Evolutionary conservation across 2,888 invertebrate genomes (phyloP).

Genomic region (Cosmorhoe ocellata): DNA sequence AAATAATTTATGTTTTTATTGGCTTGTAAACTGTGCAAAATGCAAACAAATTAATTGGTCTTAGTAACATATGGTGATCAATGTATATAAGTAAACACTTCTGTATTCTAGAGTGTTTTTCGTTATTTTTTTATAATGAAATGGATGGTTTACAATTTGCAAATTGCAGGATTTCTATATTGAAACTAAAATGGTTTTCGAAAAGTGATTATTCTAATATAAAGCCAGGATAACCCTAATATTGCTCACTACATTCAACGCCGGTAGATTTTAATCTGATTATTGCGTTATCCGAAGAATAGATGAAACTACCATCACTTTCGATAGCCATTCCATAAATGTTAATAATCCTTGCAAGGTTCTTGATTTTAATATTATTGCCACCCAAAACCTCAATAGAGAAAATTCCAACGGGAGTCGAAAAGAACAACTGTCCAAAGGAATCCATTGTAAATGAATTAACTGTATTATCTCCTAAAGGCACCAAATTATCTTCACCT

Average conservation of each 20-base stretch:
- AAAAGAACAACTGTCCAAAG: conserved; percentile 43
- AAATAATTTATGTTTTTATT: too few relatives aligned
- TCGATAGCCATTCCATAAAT: conserved; percentile 43
- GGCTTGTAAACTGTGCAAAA: too few relatives aligned
- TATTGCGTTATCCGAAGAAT: conserved; percentile 39
- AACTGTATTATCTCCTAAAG: conserved; percentile 30
- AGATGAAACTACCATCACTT: conserved; percentile 42
- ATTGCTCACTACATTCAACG: conserved; percentile 26
- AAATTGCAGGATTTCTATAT: too few relatives aligned
- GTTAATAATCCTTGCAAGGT: conserved; percentile 31
- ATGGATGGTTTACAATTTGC: too few relatives aligned
- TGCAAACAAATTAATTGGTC: too few relatives aligned
- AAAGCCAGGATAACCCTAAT: too few relatives aligned
- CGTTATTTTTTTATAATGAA: too few relatives aligned
- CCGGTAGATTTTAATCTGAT: conserved; percentile 39
- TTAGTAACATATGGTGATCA: too few relatives aligned
- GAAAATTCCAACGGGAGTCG: conserved; percentile 41
- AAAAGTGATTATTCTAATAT: too few relatives aligned
- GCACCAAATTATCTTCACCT: neutral
- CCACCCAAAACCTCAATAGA: conserved; percentile 20
- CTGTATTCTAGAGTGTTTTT: too few relatives aligned
- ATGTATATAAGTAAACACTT: too few relatives aligned
- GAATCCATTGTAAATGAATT: conserved; percentile 44
- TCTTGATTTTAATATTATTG: conserved; percentile 17
- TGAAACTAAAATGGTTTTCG: too few relatives aligned